Percentiles rank a stretch among this genome's conserved stretches.
phyloP scores from a whole-genome alignment of 2,797 vertebrate species.

The Acanthurus lineatus region DNA sequence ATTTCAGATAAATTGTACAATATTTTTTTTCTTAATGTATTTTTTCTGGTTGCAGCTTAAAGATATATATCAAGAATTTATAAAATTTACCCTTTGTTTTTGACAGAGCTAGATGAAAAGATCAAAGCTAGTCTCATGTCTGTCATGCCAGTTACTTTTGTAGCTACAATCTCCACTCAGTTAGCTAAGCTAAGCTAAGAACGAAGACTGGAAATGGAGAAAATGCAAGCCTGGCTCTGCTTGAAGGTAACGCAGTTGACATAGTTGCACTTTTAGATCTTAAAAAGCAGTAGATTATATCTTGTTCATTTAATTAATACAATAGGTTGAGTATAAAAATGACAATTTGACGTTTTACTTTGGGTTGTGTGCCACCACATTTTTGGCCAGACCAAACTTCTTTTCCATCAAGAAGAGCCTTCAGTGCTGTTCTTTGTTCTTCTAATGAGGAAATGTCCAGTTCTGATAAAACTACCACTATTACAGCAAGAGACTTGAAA shows the following conservation, averaged over 20 bases:
- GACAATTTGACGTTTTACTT: too few relatives aligned
- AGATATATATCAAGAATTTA: not conserved
- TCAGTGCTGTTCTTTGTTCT: too few relatives aligned
- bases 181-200: not conserved
- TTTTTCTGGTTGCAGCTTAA: not conserved
- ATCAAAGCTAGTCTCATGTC: not conserved
- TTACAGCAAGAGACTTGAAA: too few relatives aligned
- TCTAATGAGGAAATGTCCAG: too few relatives aligned
- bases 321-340: not conserved
- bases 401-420: too few relatives aligned
- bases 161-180: not conserved
- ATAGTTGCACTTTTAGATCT: not conserved
- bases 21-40: too few relatives aligned
- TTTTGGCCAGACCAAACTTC: not conserved
- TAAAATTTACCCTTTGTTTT: not conserved
- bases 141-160: not conserved
- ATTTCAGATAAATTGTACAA: too few relatives aligned
- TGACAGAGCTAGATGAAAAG: not conserved
- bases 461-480: too few relatives aligned
- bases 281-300: not conserved
- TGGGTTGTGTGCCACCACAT: not conserved
- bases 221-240: not conserved
- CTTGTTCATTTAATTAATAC: not conserved
- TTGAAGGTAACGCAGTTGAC: not conserved
- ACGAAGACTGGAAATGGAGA: not conserved